A percentile compares a stretch with the other conserved stretches of the same genome.
Evolutionary conservation across 1,140 invertebrate genomes (phyloP).

Genomic region (Goniozus legneri): DNA sequence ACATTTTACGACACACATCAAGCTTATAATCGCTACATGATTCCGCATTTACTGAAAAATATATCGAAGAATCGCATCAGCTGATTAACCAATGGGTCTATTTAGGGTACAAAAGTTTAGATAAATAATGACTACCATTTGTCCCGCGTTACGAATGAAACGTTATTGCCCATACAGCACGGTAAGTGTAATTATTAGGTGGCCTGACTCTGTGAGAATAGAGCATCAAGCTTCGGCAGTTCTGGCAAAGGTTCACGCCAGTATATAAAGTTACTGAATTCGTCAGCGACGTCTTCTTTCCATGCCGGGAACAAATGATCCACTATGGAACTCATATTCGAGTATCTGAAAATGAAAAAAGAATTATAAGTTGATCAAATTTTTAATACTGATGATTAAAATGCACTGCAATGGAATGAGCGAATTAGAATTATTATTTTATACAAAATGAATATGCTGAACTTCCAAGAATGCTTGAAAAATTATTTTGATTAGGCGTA

Average conservation of each 20-base stretch:
- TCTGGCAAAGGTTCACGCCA: conserved; percentile 83
- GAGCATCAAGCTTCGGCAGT: conserved; percentile 34
- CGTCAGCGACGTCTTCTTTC: conserved; percentile 68
- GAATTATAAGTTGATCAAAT: conserved; percentile 7
- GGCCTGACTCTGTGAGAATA: conserved; percentile 23
- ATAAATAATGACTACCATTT: conserved; percentile 21
- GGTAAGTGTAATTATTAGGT: conserved; percentile 23
- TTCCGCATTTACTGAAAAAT: no score
- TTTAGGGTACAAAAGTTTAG: conserved; percentile 30
- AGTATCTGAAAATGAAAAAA: conserved; percentile 69
- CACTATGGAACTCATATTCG: conserved; percentile 87
- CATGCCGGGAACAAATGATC: conserved; percentile 90
- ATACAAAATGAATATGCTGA: no score
- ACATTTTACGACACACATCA: no score
- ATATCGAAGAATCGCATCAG: conserved; percentile 16
- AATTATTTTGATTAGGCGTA: no score
- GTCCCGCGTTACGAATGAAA: conserved; percentile 14
- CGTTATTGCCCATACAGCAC: background rate
- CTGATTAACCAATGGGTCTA: conserved; percentile 23
- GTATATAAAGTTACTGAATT: conserved; percentile 86
- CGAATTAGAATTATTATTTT: no score
- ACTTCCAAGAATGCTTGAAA: no score
- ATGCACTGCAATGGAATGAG: no score
- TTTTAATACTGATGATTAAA: no score
- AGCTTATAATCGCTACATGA: no score